These are phyloP conservation scores for Burhinus oedicnemus DNA, from an alignment of 2,113 vertebrate species.

Conservation along the genomic window DNA sequence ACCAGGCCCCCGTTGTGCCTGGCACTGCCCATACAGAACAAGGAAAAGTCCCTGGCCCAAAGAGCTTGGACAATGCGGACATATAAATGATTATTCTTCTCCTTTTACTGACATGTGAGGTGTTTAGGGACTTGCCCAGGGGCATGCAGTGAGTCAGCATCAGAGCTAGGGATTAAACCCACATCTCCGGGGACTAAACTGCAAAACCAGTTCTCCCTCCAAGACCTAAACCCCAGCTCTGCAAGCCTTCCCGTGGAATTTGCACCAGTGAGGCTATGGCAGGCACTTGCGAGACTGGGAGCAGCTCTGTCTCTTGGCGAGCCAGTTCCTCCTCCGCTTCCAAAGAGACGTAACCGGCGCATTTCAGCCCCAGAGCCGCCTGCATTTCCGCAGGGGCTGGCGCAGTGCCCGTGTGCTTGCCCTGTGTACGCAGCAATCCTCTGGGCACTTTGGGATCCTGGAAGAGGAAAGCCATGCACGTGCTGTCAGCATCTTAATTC, in stretches of 20 bases:
- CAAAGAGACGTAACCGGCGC: not conserved
- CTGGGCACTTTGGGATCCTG: not conserved
- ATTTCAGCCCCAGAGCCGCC: not conserved
- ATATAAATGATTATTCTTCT: not conserved
- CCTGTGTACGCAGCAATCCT: not conserved
- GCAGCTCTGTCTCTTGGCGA: not conserved
- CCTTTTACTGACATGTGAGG: not conserved
- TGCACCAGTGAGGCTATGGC: not conserved
- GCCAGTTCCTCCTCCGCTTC: not conserved
- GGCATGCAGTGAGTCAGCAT: not conserved
- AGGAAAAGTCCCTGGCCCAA: not conserved
- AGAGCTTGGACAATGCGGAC: not conserved
- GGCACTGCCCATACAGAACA: not conserved
- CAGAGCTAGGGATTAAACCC: not conserved
- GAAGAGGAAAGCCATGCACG: not conserved
- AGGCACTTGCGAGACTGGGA: not conserved
- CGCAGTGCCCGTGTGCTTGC: fast-evolving
- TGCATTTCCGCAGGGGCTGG: not conserved
- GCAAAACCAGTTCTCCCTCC: not conserved
- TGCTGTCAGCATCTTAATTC: not conserved
- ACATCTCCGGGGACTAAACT: not conserved
- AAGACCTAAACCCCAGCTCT: not conserved
- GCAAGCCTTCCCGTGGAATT: not conserved
- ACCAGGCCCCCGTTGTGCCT: not conserved
- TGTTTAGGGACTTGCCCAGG: not conserved